phyloP scores from a whole-genome alignment of 2,888 invertebrate species.

The Stratiomys singularior region DNA sequence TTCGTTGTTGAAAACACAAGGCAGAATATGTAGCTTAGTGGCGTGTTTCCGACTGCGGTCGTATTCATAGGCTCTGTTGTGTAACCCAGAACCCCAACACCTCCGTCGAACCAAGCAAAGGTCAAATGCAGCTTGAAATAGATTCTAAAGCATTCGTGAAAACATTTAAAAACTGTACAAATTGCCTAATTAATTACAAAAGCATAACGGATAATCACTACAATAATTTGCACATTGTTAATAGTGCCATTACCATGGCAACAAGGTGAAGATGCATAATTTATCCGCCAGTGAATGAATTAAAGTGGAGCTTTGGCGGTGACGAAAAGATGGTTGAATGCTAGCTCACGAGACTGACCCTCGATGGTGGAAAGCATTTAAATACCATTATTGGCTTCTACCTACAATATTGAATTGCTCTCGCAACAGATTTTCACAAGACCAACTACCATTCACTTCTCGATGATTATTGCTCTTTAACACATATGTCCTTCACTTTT shows the following conservation, averaged over 20 bases:
- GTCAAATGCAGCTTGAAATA: background rate
- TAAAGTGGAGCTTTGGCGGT: background rate
- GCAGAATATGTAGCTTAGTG: background rate
- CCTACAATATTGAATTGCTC: background rate
- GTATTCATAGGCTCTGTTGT: background rate
- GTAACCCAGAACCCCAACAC: background rate
- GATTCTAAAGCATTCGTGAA: background rate
- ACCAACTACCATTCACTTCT: background rate
- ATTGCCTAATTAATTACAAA: background rate
- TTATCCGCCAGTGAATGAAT: background rate
- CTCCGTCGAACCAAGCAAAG: background rate
- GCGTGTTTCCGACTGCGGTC: no score
- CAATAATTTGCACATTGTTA: background rate
- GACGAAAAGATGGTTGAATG: background rate
- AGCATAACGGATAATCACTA: background rate
- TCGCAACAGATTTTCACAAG: background rate
- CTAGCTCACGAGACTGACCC: background rate
- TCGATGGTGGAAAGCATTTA: background rate
- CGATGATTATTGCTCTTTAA: background rate
- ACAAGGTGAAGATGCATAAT: constrained; percentile 1
- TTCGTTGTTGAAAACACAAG: background rate
- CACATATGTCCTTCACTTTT: constrained; percentile 9
- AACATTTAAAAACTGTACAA: background rate
- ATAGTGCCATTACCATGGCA: background rate
- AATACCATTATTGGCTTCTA: constrained; percentile 13